Evolutionary conservation across 2,888 invertebrate genomes (phyloP).

Genomic region (Latheticus oryzae): DNA sequence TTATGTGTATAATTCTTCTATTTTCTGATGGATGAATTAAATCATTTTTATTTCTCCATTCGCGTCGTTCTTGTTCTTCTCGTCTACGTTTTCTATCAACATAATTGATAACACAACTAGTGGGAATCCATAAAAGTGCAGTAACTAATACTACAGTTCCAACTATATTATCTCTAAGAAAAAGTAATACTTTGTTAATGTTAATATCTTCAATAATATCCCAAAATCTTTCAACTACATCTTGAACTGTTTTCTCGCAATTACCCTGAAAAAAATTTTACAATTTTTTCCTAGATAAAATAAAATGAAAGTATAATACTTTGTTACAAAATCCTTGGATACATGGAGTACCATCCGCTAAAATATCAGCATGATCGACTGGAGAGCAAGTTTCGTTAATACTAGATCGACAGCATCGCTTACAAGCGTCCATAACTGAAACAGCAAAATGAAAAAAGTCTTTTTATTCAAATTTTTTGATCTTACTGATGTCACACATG

Average conservation of each 20-base stretch:
- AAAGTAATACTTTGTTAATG: slow-evolving; percentile 90
- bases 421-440: slow-evolving; percentile 93
- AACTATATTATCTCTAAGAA: slow-evolving; percentile 92
- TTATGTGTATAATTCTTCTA: slow-evolving; percentile 76
- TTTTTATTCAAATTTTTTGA: background rate
- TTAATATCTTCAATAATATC: slow-evolving; percentile 97
- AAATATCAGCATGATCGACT: slow-evolving; percentile 86
- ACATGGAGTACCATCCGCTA: slow-evolving; percentile 95
- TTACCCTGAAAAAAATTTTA: no score
- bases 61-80: slow-evolving; percentile 76
- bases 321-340: slow-evolving; percentile 97
- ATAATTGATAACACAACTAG: slow-evolving; percentile 88
- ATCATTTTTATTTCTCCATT: slow-evolving; percentile 78
- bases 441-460: no score
- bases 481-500: slow-evolving; percentile 92
- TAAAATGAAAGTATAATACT: no score
- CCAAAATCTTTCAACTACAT: slow-evolving; percentile 96
- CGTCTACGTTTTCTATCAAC: slow-evolving; percentile 82
- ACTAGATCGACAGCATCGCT: slow-evolving; percentile 91
- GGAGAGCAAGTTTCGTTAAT: slow-evolving; percentile 93
- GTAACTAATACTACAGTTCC: slow-evolving; percentile 92
- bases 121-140: slow-evolving; percentile 95
- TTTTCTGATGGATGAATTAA: slow-evolving; percentile 81
- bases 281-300: no score
- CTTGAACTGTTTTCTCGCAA: slow-evolving; percentile 94